A percentile compares a stretch with the other conserved stretches of the same genome.
These are phyloP conservation scores for Orchesellides sinensis DNA, from an alignment of 2,888 invertebrate genomes.

Conservation along the genomic window DNA sequence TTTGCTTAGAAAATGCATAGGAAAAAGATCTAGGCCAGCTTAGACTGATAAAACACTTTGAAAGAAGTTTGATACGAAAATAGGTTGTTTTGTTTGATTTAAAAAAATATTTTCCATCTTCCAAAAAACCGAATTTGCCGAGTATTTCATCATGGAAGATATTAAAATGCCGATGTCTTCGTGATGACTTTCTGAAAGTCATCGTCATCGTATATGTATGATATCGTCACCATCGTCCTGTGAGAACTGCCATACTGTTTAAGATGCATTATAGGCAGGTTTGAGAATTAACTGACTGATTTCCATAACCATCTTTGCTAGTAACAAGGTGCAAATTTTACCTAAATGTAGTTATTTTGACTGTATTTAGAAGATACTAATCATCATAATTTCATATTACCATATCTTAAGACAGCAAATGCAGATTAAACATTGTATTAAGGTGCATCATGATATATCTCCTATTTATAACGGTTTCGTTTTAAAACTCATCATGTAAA, in stretches of 20 bases:
- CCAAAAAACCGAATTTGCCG: background rate
- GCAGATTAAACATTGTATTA: slow-evolving; percentile 32
- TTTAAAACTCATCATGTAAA: background rate
- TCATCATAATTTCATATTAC: slow-evolving; percentile 44
- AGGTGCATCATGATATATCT: too few species aligned
- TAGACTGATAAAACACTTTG: slow-evolving; percentile 56
- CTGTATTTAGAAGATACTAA: slow-evolving; percentile 51
- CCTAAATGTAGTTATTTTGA: slow-evolving; percentile 58
- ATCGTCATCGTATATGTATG: background rate
- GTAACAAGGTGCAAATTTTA: slow-evolving; percentile 68
- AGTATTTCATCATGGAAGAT: background rate
- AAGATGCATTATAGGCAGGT: slow-evolving; percentile 36
- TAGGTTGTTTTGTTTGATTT: slow-evolving; percentile 25
- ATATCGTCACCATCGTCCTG: slow-evolving; percentile 62
- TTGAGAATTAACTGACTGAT: slow-evolving; percentile 59
- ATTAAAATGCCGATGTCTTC: background rate
- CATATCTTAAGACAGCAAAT: slow-evolving; percentile 55
- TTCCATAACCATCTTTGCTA: slow-evolving; percentile 68
- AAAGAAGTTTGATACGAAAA: slow-evolving; percentile 6
- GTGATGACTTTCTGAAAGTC: slow-evolving; percentile 17
- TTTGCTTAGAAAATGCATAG: slow-evolving; percentile 36
- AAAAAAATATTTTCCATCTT: slow-evolving; percentile 11
- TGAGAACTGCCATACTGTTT: slow-evolving; percentile 58
- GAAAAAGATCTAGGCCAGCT: slow-evolving; percentile 58
- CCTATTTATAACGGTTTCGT: too few species aligned